Percentiles rank a stretch among this genome's conserved stretches.
Conservation (phyloP, 1,140 invertebrate species). For the Drosophila kikkawai region DNA sequence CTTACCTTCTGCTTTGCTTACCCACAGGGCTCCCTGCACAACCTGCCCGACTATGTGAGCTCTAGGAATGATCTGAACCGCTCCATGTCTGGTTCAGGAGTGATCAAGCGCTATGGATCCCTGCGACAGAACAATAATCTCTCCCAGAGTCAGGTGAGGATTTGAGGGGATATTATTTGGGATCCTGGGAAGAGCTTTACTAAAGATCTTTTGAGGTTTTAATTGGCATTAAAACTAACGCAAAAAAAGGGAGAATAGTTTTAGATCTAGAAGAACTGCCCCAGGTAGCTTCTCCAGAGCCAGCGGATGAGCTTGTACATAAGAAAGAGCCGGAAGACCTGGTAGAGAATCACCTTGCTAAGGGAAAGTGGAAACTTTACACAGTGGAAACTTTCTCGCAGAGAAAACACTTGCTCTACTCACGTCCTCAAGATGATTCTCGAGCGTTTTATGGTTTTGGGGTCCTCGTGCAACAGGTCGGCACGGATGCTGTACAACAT, state of each 20-base stretch:
- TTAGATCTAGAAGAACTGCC: not conserved
- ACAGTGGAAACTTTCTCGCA: no score
- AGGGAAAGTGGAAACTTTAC: not conserved
- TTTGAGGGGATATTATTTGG: not conserved
- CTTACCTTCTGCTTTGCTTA: conserved; percentile 15
- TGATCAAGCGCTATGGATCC: conserved; percentile 80
- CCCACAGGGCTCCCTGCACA: conserved; percentile 79
- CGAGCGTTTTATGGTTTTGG: conserved; percentile 36
- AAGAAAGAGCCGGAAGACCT: conserved; percentile 44
- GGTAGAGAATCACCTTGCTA: conserved; percentile 58
- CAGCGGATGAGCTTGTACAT: conserved; percentile 67
- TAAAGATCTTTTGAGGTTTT: not conserved
- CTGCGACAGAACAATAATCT: conserved; percentile 63
- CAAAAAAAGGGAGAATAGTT: conserved; percentile 5
- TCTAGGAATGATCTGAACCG: conserved; percentile 81
- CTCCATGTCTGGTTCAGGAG: conserved; percentile 62
- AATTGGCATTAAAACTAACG: not conserved
- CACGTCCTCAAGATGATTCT: conserved; percentile 45
- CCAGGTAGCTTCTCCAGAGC: conserved; percentile 46
- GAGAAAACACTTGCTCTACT: not conserved
- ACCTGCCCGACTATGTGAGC: conserved; percentile 85
- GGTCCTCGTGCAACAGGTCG: conserved; percentile 60
- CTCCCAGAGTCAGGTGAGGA: conserved; percentile 61
- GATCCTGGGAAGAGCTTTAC: not conserved
- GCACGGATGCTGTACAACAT: conserved; percentile 68